phyloP scores from a whole-genome alignment of 2,113 vertebrate species.

The Pitta sordida region DNA sequence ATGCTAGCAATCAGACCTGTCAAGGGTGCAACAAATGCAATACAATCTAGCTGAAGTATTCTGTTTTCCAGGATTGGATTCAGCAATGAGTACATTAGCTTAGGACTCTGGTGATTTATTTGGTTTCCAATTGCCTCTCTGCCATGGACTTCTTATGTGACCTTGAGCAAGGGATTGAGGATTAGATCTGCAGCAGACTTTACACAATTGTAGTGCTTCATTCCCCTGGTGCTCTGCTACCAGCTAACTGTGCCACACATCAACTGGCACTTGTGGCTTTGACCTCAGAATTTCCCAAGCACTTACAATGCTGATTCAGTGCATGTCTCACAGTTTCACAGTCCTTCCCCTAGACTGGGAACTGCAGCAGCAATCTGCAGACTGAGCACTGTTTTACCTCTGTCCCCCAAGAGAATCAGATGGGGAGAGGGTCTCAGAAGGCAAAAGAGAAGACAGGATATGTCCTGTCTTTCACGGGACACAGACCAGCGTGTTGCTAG shows the following conservation, averaged over 20 bases:
- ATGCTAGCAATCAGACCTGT: not conserved
- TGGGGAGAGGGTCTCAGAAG: not conserved
- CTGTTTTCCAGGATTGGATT: not conserved
- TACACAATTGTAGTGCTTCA: not conserved
- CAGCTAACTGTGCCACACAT: not conserved
- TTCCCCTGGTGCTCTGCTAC: not conserved
- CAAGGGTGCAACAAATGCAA: not conserved
- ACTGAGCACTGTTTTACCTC: not conserved
- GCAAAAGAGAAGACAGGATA: not conserved
- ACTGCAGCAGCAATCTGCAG: not conserved
- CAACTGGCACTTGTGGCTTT: not conserved
- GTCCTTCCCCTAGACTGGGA: not conserved
- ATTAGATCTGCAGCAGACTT: not conserved
- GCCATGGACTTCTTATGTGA: not conserved
- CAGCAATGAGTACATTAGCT: not conserved
- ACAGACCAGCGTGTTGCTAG: not conserved
- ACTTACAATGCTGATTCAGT: not conserved
- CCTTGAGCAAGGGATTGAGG: constrained; percentile 19
- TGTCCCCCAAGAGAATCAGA: not conserved
- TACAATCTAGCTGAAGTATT: not conserved
- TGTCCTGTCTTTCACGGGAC: not conserved
- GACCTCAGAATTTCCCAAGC: constrained; percentile 3
- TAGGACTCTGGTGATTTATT: not conserved
- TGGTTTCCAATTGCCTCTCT: not conserved
- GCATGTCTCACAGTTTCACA: not conserved